Evolutionary conservation across 2,113 vertebrate genomes (phyloP).

Genomic region (Hylia prasina): DNA sequence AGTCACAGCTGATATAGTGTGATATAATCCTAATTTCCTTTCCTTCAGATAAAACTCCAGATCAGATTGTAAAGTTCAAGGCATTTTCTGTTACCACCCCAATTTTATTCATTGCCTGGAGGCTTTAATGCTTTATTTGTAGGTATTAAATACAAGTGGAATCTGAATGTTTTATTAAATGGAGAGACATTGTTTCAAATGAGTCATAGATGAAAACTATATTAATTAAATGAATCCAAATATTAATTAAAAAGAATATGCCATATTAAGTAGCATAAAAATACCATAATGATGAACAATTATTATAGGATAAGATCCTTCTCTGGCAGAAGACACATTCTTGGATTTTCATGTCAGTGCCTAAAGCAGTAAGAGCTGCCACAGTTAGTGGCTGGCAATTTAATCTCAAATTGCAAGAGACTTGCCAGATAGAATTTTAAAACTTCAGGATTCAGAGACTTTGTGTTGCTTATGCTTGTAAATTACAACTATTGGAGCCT

Average conservation of each 20-base stretch:
- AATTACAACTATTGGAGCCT: neutral
- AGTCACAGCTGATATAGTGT: neutral
- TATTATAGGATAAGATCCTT: conserved; percentile 15
- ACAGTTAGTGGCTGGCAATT: neutral
- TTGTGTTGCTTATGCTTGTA: neutral
- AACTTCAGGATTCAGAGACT: neutral
- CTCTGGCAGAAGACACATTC: conserved; percentile 16
- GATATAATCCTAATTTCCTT: neutral
- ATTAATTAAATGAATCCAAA: neutral
- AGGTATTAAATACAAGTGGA: neutral
- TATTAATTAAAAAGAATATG: conserved; percentile 34
- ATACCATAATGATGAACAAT: neutral
- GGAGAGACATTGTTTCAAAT: neutral
- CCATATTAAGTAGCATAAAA: neutral
- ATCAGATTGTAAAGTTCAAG: neutral
- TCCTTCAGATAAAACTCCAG: neutral
- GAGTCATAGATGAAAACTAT: neutral
- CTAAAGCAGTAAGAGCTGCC: neutral
- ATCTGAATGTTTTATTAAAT: conserved; percentile 26
- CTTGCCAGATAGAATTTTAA: neutral
- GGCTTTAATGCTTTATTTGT: neutral
- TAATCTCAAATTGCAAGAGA: neutral
- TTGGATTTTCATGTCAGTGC: conserved; percentile 20
- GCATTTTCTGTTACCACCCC: neutral
- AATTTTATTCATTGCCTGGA: neutral